Evolutionary conservation across 2,888 invertebrate species (phyloP).

Genomic region (Drosophila recens): DNA sequence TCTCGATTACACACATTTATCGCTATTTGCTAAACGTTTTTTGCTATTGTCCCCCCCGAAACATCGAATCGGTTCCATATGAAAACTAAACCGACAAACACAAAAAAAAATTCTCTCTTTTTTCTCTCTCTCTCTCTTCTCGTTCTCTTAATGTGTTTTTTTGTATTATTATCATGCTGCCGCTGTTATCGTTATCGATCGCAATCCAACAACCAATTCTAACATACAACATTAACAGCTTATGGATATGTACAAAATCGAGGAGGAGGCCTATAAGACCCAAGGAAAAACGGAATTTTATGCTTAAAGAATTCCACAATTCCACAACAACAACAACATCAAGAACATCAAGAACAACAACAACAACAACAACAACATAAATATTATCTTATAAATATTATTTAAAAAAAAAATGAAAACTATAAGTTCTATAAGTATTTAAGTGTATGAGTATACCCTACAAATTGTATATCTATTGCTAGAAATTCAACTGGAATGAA

Average conservation of each 20-base stretch:
- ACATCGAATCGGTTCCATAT: conserved; percentile 19
- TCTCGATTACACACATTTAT: conserved; percentile 20
- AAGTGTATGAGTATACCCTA: conserved; percentile 34
- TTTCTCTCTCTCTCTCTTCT: conserved; percentile 25
- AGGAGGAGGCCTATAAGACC: conserved; percentile 95
- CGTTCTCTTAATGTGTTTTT: conserved; percentile 19
- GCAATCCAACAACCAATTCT: conserved; percentile 19
- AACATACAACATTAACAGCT: conserved; percentile 87
- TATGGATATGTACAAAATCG: conserved; percentile 97
- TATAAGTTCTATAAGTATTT: conserved; percentile 23
- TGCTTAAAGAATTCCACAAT: conserved; percentile 87
- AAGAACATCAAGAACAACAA: conserved; percentile 23
- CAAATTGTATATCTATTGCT: conserved; percentile 34
- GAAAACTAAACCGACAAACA: conserved; percentile 30
- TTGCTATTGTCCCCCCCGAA: conserved; percentile 39
- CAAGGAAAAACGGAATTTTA: conserved; percentile 95
- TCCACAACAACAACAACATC: conserved; percentile 25
- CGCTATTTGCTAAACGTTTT: conserved; percentile 46
- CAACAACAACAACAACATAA: conserved; percentile 25
- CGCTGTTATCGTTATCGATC: conserved; percentile 44
- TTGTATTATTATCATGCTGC: conserved; percentile 54
- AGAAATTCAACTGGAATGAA: conserved; percentile 55
- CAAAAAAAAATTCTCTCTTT: conserved; percentile 17
- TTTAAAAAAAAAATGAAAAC: not conserved
- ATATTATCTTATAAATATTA: conserved; percentile 2